Evolutionary conservation across 2,797 vertebrate genomes (phyloP), one percentile per base, ranked within the genome.

Genomic region (Phoxinus dragarum): DNA sequence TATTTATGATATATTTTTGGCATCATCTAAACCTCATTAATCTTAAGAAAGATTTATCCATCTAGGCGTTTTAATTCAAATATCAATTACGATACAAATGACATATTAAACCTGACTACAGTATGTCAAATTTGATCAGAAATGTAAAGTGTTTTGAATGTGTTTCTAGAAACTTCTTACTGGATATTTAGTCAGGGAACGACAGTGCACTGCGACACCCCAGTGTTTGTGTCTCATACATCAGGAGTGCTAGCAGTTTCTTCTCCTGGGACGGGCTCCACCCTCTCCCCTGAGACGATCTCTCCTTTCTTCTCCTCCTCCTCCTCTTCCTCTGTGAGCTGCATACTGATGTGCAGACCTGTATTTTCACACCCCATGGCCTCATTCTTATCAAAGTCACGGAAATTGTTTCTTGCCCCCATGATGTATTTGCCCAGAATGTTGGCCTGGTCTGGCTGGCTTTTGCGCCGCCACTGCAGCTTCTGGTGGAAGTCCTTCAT

Each of bases 361-460:
- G 23, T n/a, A 3, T 42, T 66, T 47, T 72, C 16, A 44, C 17
- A 86, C 71, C 91, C 89, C 16, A 84, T 66, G 11, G 88, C 68
- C 4, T 86, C 66, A 3, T 21, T 66, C 27, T 67, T 91, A 69
- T 23, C 93, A 34, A 93, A 91, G 56, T 82, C 91, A 82, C 93
- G 93, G 91, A 95, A 94, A 82, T 93, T 94, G 88, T 93, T 94
- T 79, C 88, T 92, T 4, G 95, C 93, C 10, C 88, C 89, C 56
- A 92, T 91, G 88, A 95, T 94, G 82, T 93, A 95, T 42, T 85
- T 90, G 59, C 92, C 91, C 67, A 95, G 90, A 40, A 93, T 74
- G 78, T 93, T 91, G 69, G 92, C 90, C 7, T 91, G 90, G 0
- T 91, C 88, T 0, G 88, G 87, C 1, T 87, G 82, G 34, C 0